A percentile compares a stretch with the other conserved stretches of the same genome.
Conservation (phyloP, 1,140 invertebrate genomes). For the Cyrtorhinus lividipennis region DNA sequence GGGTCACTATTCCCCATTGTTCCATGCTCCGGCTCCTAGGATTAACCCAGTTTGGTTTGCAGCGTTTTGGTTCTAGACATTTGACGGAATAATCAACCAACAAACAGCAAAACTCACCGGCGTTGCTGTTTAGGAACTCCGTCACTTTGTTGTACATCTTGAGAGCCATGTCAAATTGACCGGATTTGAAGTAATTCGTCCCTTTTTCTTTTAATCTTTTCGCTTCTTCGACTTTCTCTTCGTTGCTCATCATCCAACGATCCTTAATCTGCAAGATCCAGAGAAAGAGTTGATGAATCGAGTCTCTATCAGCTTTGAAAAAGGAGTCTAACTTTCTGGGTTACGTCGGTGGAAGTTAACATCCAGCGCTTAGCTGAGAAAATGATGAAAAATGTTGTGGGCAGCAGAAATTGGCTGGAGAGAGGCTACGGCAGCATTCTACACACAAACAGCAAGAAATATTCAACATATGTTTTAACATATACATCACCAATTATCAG, state of each 20-base stretch:
- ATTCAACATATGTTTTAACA: not conserved
- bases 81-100: no score
- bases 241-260: conserved; percentile 64
- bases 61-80: no score
- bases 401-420: no score
- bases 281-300: not conserved
- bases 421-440: no score
- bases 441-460: no score
- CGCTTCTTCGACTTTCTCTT: conserved; percentile 66
- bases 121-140: conserved; percentile 34
- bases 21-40: no score
- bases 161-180: conserved; percentile 61
- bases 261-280: conserved; percentile 42
- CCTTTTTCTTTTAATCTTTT: conserved; percentile 79
- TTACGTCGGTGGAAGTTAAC: no score
- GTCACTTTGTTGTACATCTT: conserved; percentile 76
- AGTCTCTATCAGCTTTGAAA: not conserved
- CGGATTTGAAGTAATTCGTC: conserved; percentile 74
- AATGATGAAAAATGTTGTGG: no score
- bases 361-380: no score
- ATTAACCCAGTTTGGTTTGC: no score
- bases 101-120: not conserved
- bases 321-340: no score
- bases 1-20: no score
- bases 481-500: not conserved